Conservation (phyloP, 2,113 vertebrate genomes). For the Odobenus rosmarus region DNA sequence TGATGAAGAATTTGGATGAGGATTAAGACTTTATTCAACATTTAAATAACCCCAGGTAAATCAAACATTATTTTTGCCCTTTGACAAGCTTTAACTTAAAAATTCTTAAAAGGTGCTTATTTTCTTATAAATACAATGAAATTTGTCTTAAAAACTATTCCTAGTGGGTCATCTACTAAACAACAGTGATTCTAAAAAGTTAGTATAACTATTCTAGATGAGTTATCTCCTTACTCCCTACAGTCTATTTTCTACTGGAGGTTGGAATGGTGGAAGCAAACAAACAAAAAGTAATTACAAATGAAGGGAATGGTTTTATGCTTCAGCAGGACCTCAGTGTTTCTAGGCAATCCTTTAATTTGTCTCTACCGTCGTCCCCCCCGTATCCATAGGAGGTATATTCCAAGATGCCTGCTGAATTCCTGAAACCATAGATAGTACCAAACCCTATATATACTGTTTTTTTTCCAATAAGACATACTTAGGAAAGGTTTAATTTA, state of each 20-base stretch:
- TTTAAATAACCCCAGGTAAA: constrained; percentile 41
- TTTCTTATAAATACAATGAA: constrained; percentile 27
- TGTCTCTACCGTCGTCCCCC: neutral
- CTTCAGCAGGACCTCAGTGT: neutral
- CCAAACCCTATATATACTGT: neutral
- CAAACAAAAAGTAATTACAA: neutral
- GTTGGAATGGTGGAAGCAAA: neutral
- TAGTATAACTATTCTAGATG: neutral
- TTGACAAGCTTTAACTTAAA: neutral
- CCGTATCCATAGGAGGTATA: neutral
- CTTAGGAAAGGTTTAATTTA: neutral
- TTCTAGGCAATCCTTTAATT: neutral
- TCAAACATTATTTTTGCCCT: neutral
- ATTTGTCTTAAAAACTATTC: neutral
- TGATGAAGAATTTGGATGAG: neutral
- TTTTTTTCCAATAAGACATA: neutral
- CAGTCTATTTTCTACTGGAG: neutral
- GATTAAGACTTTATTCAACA: neutral
- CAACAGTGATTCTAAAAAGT: neutral
- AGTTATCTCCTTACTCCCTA: neutral
- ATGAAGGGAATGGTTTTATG: neutral
- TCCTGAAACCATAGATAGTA: neutral
- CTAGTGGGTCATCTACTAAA: neutral
- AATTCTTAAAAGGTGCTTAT: neutral
- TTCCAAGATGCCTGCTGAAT: neutral